Evolutionary conservation across 2,797 vertebrate genomes (phyloP).

Genomic region (Poeciliopsis infans): DNA sequence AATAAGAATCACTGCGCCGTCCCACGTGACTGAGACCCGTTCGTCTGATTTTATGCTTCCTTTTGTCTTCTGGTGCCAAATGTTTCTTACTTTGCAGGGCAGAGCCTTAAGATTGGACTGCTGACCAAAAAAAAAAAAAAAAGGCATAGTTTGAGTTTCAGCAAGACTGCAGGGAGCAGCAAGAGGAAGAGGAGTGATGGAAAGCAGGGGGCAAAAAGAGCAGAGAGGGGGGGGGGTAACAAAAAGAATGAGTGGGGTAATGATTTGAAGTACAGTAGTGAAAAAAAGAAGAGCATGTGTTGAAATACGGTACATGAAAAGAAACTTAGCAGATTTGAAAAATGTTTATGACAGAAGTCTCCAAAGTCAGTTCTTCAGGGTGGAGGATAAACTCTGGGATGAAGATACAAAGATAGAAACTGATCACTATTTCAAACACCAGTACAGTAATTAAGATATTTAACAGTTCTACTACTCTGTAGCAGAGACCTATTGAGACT

Average conservation of each 20-base stretch:
- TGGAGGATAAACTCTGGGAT: neutral
- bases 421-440: neutral
- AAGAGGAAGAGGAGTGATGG: neutral
- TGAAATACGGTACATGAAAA: neutral
- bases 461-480: neutral
- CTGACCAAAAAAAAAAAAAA: neutral
- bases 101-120: constrained; percentile 29
- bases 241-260: neutral
- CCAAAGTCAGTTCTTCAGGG: neutral
- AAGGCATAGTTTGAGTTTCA: constrained; percentile 25
- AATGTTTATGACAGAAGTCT: neutral
- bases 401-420: neutral
- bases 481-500: neutral
- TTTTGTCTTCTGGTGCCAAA: constrained; percentile 32
- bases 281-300: neutral
- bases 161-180: constrained; percentile 13
- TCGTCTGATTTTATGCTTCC: constrained; percentile 13
- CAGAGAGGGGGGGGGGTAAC: neutral
- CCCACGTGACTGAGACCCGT: constrained; percentile 4
- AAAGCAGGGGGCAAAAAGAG: neutral
- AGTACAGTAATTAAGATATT: neutral
- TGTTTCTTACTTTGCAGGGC: constrained; percentile 40
- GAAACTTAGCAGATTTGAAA: neutral
- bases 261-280: neutral
- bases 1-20: constrained; percentile 12